Evolutionary conservation across 2,888 invertebrate genomes (phyloP).

Genomic region (Cantharis rustica): DNA sequence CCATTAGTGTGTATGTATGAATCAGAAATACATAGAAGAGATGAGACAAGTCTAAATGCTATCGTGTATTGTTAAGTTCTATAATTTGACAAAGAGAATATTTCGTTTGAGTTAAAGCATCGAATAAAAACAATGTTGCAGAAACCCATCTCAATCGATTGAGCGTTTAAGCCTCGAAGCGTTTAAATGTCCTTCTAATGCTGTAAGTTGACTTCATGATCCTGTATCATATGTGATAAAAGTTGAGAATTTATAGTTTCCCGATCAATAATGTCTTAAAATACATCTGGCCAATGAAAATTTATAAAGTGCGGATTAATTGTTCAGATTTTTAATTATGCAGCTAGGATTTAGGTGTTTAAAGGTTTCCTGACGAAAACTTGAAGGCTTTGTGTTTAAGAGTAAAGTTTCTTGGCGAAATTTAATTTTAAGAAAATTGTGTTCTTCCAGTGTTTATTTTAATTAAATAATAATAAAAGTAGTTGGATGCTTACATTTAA

Average conservation of each 20-base stretch:
- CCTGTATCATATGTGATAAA: neutral
- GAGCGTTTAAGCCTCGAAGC: neutral
- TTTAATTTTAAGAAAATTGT: neutral
- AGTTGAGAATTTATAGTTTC: neutral
- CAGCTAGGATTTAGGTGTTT: neutral
- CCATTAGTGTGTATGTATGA: neutral
- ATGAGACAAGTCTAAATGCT: neutral
- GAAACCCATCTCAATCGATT: neutral
- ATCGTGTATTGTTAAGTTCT: neutral
- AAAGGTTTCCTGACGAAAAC: neutral
- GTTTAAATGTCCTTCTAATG: neutral
- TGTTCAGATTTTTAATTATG: neutral
- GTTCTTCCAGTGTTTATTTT: neutral
- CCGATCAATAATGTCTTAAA: neutral
- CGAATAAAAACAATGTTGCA: neutral
- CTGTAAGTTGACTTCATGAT: neutral
- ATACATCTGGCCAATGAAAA: neutral
- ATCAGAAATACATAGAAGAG: neutral
- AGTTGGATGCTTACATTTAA: neutral
- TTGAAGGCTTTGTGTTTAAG: neutral
- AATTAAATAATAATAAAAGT: neutral
- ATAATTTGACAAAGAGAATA: neutral
- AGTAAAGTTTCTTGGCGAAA: neutral
- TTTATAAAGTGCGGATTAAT: neutral
- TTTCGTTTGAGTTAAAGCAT: constrained; percentile 1